Evolutionary conservation across 2,113 vertebrate species (phyloP), one percentile per base, ranked within the genome.

Genomic region (Trinectes maculatus): DNA sequence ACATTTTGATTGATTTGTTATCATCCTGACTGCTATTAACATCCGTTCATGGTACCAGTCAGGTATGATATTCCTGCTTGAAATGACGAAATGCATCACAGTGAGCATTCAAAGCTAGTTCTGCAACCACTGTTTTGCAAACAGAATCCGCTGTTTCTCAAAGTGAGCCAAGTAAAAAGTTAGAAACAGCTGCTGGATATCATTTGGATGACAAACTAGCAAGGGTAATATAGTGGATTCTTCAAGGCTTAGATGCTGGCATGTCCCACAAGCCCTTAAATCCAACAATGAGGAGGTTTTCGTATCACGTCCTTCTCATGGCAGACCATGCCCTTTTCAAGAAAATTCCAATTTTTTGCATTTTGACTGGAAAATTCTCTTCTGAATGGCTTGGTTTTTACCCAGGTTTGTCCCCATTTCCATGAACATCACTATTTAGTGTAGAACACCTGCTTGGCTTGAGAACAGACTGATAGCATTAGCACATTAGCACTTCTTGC

Each of bases 401-500:
- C 12, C 6, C 1, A 5, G 22, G n/a, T 46, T 47, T 53, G 37
- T 9, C 9, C 42, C 37, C 19, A 15, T 43, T 71, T 52, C 0
- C 39, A 25, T 13, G 34, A 37, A 49, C 26, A 9, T 63, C 22
- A 37, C 19, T 58, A 33, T 71, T 76, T 72, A 59, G 15, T 69
- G 67, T 76, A 44, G n/a, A 74, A 53, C n/a, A 62, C 37, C 63
- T 79, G 25, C 73, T 67, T 81, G 63, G 61, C 69, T n/a, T 61
- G 61, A 81, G 18, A 74, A 42, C 55, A 69, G 68, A 73, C 24
- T 71, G 54, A 53, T 19, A 77, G 58, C 36, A 65, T 66, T n/a
- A n/a, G n/a, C n/a, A n/a, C n/a, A n/a, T n/a, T n/a, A n/a, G n/a
- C n/a, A n/a, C 29, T 56, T 48, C 24, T 16, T 71, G 79, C 83